These are phyloP conservation scores for Psettodes erumei DNA, from an alignment of 2,113 vertebrate genomes.

Conservation along the genomic window DNA sequence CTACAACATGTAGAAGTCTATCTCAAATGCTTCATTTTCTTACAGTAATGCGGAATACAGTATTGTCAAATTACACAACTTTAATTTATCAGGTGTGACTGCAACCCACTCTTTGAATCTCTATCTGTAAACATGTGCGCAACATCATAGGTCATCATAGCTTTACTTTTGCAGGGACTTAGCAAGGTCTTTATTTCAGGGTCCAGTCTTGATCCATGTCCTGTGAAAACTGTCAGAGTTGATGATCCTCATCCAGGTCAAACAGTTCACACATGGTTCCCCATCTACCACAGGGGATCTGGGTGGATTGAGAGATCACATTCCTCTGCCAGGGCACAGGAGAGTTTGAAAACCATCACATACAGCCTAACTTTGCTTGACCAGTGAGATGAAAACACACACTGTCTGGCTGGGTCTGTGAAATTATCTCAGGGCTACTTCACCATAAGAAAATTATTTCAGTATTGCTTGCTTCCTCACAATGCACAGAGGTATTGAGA, in stretches of 20 bases:
- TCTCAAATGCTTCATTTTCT: neutral
- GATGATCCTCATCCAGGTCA: conserved; percentile 41
- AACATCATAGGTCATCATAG: neutral
- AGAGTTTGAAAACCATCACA: conserved; percentile 7
- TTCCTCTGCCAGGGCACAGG: conserved; percentile 47
- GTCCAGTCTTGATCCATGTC: neutral
- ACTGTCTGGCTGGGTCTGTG: neutral
- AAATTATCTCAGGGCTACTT: neutral
- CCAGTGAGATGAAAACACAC: neutral
- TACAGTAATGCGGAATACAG: neutral
- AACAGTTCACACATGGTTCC: conserved; percentile 47
- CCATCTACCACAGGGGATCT: conserved; percentile 53
- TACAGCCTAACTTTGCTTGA: neutral
- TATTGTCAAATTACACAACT: neutral
- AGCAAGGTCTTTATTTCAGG: neutral
- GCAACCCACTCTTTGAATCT: neutral
- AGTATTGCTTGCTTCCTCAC: neutral
- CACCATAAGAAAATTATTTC: neutral
- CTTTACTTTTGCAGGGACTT: neutral
- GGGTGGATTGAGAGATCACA: conserved; percentile 60
- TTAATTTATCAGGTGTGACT: neutral
- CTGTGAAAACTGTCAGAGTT: conserved; percentile 12
- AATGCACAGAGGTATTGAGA: neutral
- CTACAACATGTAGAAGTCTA: neutral
- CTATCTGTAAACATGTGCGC: neutral